Base-by-base conservation (phyloP, 2,113 vertebrate species). In the Lophochroa leadbeateri region DNA sequence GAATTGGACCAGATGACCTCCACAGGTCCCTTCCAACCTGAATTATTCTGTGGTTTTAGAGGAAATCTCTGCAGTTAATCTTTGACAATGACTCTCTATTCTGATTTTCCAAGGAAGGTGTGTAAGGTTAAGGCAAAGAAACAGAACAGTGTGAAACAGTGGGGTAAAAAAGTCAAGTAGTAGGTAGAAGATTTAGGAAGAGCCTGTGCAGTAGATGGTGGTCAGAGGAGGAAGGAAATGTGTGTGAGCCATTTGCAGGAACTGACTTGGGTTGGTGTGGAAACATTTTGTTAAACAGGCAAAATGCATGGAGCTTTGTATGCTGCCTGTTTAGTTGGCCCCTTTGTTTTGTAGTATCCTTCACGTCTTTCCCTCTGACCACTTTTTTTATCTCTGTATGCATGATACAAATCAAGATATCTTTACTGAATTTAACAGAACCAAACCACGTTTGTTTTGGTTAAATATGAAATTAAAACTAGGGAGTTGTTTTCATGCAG, bases 391-490 rank as follows among this genome's bases (percentile, higher is more conserved):
- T 35, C 33, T 82, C 33, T 74, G 5, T 61, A 41, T 81, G 44
- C 35, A 44, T 47, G 49, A n/a, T 63, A 53, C 46, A 88, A 86
- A 91, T 52, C 35, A 65, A 57, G 15, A 61, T 37, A 92, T 65
- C 65, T 91, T 79, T 78, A 29, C 5, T 86, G 82, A 91, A 89
- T 41, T 82, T 61, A 90, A 27, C 58, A 90, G 79, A 94, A 57
- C 65, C n/a, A 33, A 0, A 0, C 29, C 61, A 69, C 77, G 49
- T 86, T 96, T 97, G 90, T 90, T 96, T 94, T 93, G 69, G 55
- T 88, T 95, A 96, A 94, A 96, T 79, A 88, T 35, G 79, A 96
- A 94, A 89, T 96, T 88, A 93, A 92, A 94, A 90, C 91, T 79
- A 50, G 70, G 78, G 25, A 13, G 46, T 81, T 96, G 90, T 96